Evolutionary conservation across 2,888 invertebrate genomes (phyloP).

Genomic region (Temnothorax rugatulus): DNA sequence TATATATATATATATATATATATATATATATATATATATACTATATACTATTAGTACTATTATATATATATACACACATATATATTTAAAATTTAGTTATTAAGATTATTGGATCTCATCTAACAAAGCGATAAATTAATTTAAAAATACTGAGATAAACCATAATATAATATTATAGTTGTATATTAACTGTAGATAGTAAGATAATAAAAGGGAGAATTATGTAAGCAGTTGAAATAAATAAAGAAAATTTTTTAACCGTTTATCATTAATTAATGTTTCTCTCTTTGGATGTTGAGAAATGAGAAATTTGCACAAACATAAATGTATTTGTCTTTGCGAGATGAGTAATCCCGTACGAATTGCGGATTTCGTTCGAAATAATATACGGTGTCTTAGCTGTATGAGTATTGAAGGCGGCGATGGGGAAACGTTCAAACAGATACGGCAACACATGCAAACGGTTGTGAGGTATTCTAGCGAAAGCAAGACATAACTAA

Average conservation of each 20-base stretch:
- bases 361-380: conserved; percentile 11
- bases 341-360: neutral
- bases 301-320: neutral
- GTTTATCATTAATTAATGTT: neutral
- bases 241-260: neutral
- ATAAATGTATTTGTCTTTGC: neutral
- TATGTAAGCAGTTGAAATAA: neutral
- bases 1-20: no score
- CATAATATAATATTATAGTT: neutral
- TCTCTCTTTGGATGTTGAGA: neutral
- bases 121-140: neutral
- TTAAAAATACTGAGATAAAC: neutral
- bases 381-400: conserved; percentile 35
- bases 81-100: neutral
- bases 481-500: conserved; percentile 67
- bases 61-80: neutral
- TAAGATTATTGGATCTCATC: neutral
- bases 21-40: neutral
- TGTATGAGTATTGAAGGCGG: conserved; percentile 16
- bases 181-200: neutral
- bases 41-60: no score
- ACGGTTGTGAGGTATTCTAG: conserved; percentile 55
- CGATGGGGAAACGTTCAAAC: conserved; percentile 50
- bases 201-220: neutral
- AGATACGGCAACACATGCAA: conserved; percentile 54